Evolutionary conservation across 2,113 vertebrate species (phyloP).

Genomic region (Cygnus atratus): DNA sequence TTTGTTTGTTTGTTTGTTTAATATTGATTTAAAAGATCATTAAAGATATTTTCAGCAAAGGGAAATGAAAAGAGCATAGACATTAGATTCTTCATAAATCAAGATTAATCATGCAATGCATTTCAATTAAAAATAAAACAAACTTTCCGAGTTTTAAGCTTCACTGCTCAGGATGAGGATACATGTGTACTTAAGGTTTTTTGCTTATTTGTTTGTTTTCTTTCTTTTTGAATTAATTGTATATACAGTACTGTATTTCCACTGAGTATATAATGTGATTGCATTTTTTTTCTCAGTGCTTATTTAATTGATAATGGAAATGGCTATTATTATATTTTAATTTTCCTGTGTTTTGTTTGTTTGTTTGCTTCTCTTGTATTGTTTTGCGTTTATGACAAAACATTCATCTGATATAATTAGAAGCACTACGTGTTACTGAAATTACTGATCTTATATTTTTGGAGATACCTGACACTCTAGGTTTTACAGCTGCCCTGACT

Average conservation of each 20-base stretch:
- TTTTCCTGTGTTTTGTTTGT: slow-evolving; percentile 2
- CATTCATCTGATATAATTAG: neutral
- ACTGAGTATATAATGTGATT: neutral
- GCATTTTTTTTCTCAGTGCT: neutral
- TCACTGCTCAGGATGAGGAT: neutral
- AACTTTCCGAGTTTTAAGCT: neutral
- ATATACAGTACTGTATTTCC: neutral
- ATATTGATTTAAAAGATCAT: slow-evolving; percentile 26
- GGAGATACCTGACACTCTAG: neutral
- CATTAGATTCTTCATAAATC: slow-evolving; percentile 19
- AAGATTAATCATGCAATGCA: slow-evolving; percentile 17
- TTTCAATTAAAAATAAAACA: slow-evolving; percentile 10
- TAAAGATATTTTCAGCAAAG: slow-evolving; percentile 22
- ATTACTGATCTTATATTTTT: slow-evolving; percentile 26
- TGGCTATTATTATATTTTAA: neutral
- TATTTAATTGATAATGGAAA: slow-evolving; percentile 23
- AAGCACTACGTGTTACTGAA: neutral
- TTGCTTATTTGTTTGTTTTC: neutral
- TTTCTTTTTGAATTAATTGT: neutral
- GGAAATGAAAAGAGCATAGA: slow-evolving; percentile 12
- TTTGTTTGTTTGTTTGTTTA: neutral
- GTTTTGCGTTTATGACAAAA: slow-evolving; percentile 35
- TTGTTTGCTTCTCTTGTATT: slow-evolving; percentile 23
- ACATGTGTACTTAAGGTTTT: neutral
- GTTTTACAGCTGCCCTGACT: slow-evolving; percentile 41